Evolutionary conservation across 2,888 invertebrate genomes (phyloP).

Genomic region (Sarcophaga variegata): DNA sequence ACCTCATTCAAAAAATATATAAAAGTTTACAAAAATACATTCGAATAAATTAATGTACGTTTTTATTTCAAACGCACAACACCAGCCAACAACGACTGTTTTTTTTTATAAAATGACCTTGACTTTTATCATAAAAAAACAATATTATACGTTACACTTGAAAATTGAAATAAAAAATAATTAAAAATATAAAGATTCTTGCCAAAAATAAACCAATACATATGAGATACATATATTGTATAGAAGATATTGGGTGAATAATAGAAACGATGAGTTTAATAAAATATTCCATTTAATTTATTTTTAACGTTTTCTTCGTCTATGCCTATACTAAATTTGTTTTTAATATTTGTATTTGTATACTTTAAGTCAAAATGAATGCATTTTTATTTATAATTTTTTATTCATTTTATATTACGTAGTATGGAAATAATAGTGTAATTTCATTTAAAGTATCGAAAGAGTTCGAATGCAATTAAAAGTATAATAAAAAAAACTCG

Average conservation of each 20-base stretch:
- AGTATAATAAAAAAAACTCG: no score
- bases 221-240: constrained; percentile 16
- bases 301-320: neutral
- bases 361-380: constrained; percentile 34
- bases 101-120: constrained; percentile 51
- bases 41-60: neutral
- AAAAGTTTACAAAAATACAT: constrained; percentile 1
- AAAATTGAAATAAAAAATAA: constrained; percentile 54
- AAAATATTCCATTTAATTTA: constrained; percentile 1
- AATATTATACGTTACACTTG: constrained; percentile 47
- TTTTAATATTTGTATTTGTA: constrained; percentile 25
- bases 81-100: constrained; percentile 24
- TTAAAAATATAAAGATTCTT: constrained; percentile 17
- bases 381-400: constrained; percentile 40
- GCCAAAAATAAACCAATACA: constrained; percentile 16
- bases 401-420: neutral
- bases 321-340: constrained; percentile 24
- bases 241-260: constrained; percentile 17
- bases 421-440: constrained; percentile 23
- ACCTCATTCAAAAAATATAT: constrained; percentile 26
- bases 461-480: no score
- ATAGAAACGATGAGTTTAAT: constrained; percentile 13
- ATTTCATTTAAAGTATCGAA: neutral
- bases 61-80: neutral
- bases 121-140: constrained; percentile 59